Conservation (phyloP, 2,888 invertebrate genomes). For the Dynastes maya region DNA sequence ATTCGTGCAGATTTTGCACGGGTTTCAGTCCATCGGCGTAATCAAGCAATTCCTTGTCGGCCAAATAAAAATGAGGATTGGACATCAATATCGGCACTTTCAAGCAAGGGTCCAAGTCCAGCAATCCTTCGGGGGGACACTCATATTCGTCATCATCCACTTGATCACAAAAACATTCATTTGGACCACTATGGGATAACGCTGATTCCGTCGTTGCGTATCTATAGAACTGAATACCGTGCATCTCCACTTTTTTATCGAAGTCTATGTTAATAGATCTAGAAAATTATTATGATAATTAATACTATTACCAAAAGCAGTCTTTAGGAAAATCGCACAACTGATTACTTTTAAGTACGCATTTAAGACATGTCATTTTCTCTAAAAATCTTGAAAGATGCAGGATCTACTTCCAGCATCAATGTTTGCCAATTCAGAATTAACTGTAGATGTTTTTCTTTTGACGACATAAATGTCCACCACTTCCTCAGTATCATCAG, state of each 20-base stretch:
- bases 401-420: no score
- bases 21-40: conserved; percentile 74
- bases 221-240: conserved; percentile 71
- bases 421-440: no score
- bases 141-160: conserved; percentile 70
- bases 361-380: no score
- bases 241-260: conserved; percentile 61
- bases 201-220: conserved; percentile 71
- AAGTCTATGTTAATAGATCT: conserved; percentile 70
- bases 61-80: conserved; percentile 79
- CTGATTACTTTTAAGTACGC: no score
- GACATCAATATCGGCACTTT: conserved; percentile 77
- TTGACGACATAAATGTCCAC: no score
- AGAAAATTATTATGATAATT: conserved; percentile 53
- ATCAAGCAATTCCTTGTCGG: conserved; percentile 72
- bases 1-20: conserved; percentile 73
- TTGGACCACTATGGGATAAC: conserved; percentile 70
- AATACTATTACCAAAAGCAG: no score
- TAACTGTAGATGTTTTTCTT: no score
- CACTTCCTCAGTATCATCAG: no score
- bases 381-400: no score
- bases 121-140: conserved; percentile 73
- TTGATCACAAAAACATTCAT: conserved; percentile 74
- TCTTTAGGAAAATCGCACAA: no score
- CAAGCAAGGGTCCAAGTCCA: conserved; percentile 73